Percentiles rank a stretch among this genome's conserved stretches.
phyloP scores from a whole-genome alignment of 2,113 vertebrate genomes.

The Ornithorhynchus anatinus region DNA sequence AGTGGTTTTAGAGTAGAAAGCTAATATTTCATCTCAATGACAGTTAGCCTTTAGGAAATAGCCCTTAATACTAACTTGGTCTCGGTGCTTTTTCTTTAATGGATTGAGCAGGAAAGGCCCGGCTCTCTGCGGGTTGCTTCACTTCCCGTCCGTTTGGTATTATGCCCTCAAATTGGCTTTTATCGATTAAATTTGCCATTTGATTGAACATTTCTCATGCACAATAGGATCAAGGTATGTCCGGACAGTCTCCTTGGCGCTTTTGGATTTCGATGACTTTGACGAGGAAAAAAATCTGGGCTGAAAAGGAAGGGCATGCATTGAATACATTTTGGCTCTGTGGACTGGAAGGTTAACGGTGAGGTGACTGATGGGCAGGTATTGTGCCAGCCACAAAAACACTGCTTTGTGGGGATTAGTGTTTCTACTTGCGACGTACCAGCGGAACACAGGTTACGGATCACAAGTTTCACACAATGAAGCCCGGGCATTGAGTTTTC shows the following conservation, averaged over 20 bases:
- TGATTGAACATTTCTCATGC: slow-evolving; percentile 76
- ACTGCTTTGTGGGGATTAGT: slow-evolving; percentile 35
- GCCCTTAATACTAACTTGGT: slow-evolving; percentile 39
- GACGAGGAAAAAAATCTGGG: slow-evolving; percentile 65
- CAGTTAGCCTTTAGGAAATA: slow-evolving; percentile 28
- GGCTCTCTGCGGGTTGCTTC: slow-evolving; percentile 81
- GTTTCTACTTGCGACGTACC: slow-evolving; percentile 43
- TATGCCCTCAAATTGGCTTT: slow-evolving; percentile 75
- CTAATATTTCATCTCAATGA: slow-evolving; percentile 40
- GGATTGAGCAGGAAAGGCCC: slow-evolving; percentile 52
- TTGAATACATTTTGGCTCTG: slow-evolving; percentile 69
- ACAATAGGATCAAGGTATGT: slow-evolving; percentile 69
- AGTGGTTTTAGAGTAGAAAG: slow-evolving; percentile 25
- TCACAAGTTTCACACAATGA: slow-evolving; percentile 5
- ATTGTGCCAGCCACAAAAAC: slow-evolving; percentile 49
- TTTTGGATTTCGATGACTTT: slow-evolving; percentile 55
- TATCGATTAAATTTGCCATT: slow-evolving; percentile 78
- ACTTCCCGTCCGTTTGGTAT: slow-evolving; percentile 76
- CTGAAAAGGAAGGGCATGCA: slow-evolving; percentile 62
- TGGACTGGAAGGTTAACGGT: slow-evolving; percentile 59
- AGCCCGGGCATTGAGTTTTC: slow-evolving; percentile 27
- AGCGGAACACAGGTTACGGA: slow-evolving; percentile 12
- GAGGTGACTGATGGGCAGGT: slow-evolving; percentile 50
- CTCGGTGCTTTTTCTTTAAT: slow-evolving; percentile 30
- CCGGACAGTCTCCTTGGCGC: slow-evolving; percentile 56